Evolutionary conservation across 2,113 vertebrate species (phyloP).

Genomic region (Setophaga petechia): DNA sequence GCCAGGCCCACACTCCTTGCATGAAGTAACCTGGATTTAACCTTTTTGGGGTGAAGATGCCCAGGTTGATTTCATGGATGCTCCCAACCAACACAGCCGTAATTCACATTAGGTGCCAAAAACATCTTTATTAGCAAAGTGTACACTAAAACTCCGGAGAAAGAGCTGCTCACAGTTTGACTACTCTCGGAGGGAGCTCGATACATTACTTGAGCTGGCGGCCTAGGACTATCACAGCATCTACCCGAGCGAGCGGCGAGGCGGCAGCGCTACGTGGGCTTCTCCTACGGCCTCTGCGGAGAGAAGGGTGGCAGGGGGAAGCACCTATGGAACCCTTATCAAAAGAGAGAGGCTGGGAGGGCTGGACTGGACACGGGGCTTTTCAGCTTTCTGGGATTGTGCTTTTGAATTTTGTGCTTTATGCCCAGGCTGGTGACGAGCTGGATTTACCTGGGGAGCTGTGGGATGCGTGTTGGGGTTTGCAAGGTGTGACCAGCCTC

Average conservation of each 20-base stretch:
- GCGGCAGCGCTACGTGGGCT: neutral
- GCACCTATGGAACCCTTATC: constrained; percentile 48
- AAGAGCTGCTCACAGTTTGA: constrained; percentile 67
- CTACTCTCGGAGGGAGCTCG: constrained; percentile 57
- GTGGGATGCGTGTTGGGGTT: neutral
- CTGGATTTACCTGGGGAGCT: neutral
- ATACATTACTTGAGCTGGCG: constrained; percentile 27
- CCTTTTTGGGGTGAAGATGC: neutral
- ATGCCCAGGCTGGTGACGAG: neutral
- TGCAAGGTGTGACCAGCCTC: neutral
- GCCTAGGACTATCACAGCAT: constrained; percentile 56
- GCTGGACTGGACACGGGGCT: neutral
- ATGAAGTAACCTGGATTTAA: neutral
- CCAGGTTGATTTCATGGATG: accelerated
- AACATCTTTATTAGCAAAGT: constrained; percentile 76
- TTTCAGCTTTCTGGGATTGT: constrained; percentile 31
- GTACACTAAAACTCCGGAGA: constrained; percentile 69
- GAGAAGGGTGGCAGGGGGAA: neutral
- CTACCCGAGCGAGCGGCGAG: constrained; percentile 15
- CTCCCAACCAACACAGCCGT: neutral
- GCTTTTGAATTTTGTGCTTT: constrained; percentile 65
- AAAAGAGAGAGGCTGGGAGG: constrained; percentile 28
- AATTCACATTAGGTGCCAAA: constrained; percentile 52
- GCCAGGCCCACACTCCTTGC: accelerated
- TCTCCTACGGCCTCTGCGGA: neutral